phyloP scores from a whole-genome alignment of 2,797 vertebrate species.

The Ptychobarbus kaznakovi region DNA sequence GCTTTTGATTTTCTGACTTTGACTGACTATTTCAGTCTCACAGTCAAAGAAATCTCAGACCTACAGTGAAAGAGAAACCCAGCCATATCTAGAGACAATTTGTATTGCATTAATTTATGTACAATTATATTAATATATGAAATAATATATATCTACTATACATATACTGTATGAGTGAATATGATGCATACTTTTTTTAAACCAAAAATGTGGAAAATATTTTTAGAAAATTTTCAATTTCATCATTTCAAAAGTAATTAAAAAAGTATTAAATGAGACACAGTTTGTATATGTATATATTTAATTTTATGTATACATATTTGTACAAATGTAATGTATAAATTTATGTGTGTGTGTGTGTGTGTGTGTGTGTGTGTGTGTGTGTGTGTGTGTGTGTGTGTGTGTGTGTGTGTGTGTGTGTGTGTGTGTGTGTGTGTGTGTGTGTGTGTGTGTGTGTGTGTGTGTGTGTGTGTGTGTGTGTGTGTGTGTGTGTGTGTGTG shows the following conservation, averaged over 20 bases:
- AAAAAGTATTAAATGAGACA: background rate
- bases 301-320: background rate
- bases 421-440: no score
- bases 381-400: no score
- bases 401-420: rapidly evolving
- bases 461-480: background rate
- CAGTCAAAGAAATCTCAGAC: background rate
- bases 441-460: background rate
- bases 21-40: background rate
- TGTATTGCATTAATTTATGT: background rate
- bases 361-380: no score
- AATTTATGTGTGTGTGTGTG: background rate
- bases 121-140: background rate
- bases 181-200: background rate
- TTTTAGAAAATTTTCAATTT: background rate
- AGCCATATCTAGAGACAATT: background rate
- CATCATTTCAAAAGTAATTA: background rate
- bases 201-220: no score
- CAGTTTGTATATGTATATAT: background rate
- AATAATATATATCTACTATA: background rate
- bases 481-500: background rate
- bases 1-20: background rate
- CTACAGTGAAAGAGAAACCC: background rate
- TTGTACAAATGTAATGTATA: background rate
- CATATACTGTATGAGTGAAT: background rate